These are phyloP conservation scores for Xyliphius kryptos DNA, from an alignment of 2,113 vertebrate genomes.

Conservation along the genomic window DNA sequence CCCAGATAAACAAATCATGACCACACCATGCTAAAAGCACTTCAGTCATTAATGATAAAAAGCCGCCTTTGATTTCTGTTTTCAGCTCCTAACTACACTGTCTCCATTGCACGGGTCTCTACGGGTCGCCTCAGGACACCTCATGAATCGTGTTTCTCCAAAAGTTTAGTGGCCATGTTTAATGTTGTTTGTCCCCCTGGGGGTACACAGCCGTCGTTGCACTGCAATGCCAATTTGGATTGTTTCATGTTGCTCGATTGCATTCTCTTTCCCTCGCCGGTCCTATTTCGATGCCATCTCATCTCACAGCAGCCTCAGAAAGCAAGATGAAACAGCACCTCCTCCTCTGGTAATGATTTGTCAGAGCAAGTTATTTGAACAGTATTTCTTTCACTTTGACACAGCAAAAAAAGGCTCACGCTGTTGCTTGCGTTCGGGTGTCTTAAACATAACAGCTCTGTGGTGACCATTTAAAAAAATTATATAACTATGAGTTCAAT, in stretches of 20 bases:
- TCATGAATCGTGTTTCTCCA: slow-evolving; percentile 27
- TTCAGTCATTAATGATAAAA: too few relatives aligned
- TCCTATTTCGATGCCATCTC: slow-evolving; percentile 24
- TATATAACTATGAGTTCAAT: too few relatives aligned
- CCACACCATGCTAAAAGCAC: too few relatives aligned
- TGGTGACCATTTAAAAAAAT: too few relatives aligned
- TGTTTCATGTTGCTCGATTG: slow-evolving; percentile 32
- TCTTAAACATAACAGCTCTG: background rate
- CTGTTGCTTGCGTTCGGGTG: slow-evolving; percentile 5
- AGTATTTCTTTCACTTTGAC: slow-evolving; percentile 19
- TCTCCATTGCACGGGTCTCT: background rate
- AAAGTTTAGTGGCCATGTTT: slow-evolving; percentile 35
- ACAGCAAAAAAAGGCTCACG: slow-evolving; percentile 15
- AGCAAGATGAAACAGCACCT: slow-evolving; percentile 18
- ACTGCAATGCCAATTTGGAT: slow-evolving; percentile 37
- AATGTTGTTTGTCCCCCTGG: slow-evolving; percentile 40
- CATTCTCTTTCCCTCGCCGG: slow-evolving; percentile 18
- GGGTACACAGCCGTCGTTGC: slow-evolving; percentile 31
- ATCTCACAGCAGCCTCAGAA: slow-evolving; percentile 15
- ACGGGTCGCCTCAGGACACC: slow-evolving; percentile 22
- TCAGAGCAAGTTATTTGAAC: slow-evolving; percentile 28
- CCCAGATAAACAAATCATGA: too few relatives aligned
- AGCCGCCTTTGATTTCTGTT: background rate
- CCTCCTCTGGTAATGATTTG: slow-evolving; percentile 37
- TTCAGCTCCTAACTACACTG: slow-evolving; percentile 7